Evolutionary conservation across 2,113 vertebrate species (phyloP).

Genomic region (Lonchura striata): DNA sequence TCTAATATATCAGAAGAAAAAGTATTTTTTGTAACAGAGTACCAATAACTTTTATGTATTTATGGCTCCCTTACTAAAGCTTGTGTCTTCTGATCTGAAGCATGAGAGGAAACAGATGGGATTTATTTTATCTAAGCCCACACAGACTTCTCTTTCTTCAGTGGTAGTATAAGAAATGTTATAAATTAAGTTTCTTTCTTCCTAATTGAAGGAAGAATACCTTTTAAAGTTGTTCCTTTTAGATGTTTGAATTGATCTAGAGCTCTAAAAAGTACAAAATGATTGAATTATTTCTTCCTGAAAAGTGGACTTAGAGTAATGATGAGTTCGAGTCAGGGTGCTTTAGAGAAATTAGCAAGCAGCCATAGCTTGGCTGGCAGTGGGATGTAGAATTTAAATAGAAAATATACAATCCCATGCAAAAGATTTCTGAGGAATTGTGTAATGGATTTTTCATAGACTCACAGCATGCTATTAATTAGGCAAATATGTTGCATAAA

Average conservation of each 20-base stretch:
- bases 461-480: background rate
- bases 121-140: conserved; percentile 5
- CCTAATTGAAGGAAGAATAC: background rate
- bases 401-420: background rate
- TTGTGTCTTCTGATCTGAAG: conserved; percentile 27
- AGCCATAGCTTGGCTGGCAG: background rate
- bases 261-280: background rate
- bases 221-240: background rate
- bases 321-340: background rate
- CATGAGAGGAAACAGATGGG: conserved; percentile 33
- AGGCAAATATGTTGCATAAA: background rate
- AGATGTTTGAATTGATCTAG: conserved; percentile 5
- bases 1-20: conserved; percentile 60
- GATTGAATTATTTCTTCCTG: conserved; percentile 18
- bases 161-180: background rate
- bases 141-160: background rate
- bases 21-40: conserved; percentile 29
- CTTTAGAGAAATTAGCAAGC: background rate
- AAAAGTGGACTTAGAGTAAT: conserved; percentile 11
- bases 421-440: background rate
- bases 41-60: conserved; percentile 24
- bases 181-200: conserved; percentile 1
- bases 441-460: background rate
- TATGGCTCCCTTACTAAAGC: conserved; percentile 42
- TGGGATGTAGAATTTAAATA: conserved; percentile 24